phyloP scores from a whole-genome alignment of 1,140 invertebrate species.

The Danaus melanippus region DNA sequence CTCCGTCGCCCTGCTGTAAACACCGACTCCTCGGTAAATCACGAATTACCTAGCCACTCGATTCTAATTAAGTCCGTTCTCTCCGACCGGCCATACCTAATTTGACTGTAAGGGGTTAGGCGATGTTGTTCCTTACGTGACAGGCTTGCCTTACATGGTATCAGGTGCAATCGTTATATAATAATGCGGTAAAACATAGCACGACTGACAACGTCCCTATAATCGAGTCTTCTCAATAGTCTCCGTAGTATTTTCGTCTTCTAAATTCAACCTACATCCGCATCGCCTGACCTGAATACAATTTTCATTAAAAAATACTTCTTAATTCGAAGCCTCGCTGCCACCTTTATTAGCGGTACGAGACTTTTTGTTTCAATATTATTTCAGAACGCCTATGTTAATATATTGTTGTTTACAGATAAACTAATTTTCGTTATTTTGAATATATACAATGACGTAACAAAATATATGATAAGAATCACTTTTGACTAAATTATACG shows the following conservation, averaged over 20 bases:
- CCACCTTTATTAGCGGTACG: constrained; percentile 3
- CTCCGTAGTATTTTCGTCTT: constrained; percentile 24
- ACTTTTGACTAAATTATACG: too few species aligned
- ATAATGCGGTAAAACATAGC: constrained; percentile 32
- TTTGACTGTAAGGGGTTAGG: not conserved
- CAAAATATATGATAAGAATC: too few species aligned
- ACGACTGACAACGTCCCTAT: constrained; percentile 20
- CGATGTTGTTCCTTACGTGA: constrained; percentile 4
- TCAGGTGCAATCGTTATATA: constrained; percentile 34
- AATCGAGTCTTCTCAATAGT: constrained; percentile 34
- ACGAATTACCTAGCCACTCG: constrained; percentile 36
- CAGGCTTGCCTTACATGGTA: constrained; percentile 9
- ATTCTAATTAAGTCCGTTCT: constrained; percentile 26
- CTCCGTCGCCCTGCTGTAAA: constrained; percentile 44
- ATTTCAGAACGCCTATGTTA: too few species aligned
- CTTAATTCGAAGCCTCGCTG: constrained; percentile 16
- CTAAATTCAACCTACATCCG: constrained; percentile 37
- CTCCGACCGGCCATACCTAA: constrained; percentile 8
- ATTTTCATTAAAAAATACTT: constrained; percentile 46
- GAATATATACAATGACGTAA: too few species aligned
- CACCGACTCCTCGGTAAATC: constrained; percentile 40
- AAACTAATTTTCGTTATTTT: too few species aligned
- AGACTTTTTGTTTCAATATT: constrained; percentile 1
- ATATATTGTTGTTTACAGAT: too few species aligned
- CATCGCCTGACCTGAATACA: constrained; percentile 47